These are phyloP conservation scores for Sphaerodactylus townsendi DNA, from an alignment of 2,113 vertebrate genomes.

Conservation along the genomic window DNA sequence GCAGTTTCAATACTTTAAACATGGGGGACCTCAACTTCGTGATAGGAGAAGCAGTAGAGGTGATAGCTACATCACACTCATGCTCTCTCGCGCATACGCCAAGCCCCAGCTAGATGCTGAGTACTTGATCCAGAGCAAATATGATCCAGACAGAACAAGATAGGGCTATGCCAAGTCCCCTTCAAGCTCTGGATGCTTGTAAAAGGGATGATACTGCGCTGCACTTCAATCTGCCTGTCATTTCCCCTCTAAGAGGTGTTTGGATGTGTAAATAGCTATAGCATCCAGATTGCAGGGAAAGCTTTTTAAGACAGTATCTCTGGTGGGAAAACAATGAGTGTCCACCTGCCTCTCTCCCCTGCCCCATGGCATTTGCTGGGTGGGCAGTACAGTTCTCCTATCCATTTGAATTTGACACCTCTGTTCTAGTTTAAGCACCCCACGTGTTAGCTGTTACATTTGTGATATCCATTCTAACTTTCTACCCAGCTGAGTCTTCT, in stretches of 20 bases:
- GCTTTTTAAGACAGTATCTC: background rate
- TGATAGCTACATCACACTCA: too few species aligned
- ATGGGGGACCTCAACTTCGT: too few species aligned
- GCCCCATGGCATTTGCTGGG: too few species aligned
- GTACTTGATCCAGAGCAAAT: too few species aligned
- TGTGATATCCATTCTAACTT: slow-evolving; percentile 49
- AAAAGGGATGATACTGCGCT: background rate
- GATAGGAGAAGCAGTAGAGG: too few species aligned
- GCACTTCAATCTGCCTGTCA: background rate
- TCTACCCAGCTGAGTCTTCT: slow-evolving; percentile 31
- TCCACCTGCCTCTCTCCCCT: background rate
- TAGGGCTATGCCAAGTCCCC: too few species aligned
- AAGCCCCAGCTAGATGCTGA: background rate
- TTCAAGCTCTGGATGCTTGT: too few species aligned
- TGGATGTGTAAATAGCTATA: background rate
- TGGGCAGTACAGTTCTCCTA: background rate
- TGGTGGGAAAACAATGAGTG: background rate
- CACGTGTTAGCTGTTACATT: slow-evolving; percentile 20
- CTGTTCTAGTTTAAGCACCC: slow-evolving; percentile 20
- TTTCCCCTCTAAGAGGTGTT: slow-evolving; percentile 1
- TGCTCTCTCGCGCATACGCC: too few species aligned
- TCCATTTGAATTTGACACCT: background rate
- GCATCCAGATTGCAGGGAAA: too few species aligned
- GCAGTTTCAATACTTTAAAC: background rate
- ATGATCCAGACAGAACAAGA: too few species aligned